Percentiles rank a stretch among this genome's conserved stretches.
Conservation (phyloP, 2,797 vertebrate genomes). For the Sebastes jordani region DNA sequence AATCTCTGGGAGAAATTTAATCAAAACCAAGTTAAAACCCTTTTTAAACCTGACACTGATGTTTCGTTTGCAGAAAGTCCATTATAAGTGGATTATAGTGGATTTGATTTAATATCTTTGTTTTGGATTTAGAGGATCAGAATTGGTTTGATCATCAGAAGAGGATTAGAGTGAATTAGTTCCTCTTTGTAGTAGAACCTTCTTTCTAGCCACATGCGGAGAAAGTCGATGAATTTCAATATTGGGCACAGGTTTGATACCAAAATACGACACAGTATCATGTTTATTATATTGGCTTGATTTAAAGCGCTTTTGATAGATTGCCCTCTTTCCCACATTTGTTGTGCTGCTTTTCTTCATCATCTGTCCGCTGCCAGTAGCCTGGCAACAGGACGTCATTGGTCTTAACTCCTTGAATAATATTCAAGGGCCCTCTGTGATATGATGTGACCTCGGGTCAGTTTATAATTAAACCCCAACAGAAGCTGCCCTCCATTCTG, state of each 20-base stretch:
- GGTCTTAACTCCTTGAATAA: conserved; percentile 51
- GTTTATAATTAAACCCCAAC: conserved; percentile 69
- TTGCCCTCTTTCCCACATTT: not conserved
- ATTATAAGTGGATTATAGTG: conserved; percentile 57
- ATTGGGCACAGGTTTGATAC: not conserved
- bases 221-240: conserved; percentile 16
- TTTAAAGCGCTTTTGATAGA: conserved; percentile 12
- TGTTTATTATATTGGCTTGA: not conserved
- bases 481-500: conserved; percentile 55
- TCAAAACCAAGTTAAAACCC: conserved; percentile 12
- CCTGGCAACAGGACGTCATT: conserved; percentile 11
- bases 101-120: conserved; percentile 67
- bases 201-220: conserved; percentile 12
- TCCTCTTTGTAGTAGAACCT: conserved; percentile 41
- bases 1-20: conserved; percentile 32
- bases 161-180: conserved; percentile 59
- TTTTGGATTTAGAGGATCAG: conserved; percentile 61
- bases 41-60: conserved; percentile 3
- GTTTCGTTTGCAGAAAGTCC: conserved; percentile 39
- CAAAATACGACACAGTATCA: not conserved
- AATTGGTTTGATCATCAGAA: conserved; percentile 59
- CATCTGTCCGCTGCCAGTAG: conserved; percentile 8
- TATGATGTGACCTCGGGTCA: conserved; percentile 59
- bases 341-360: conserved; percentile 14
- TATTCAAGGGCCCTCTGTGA: conserved; percentile 37